phyloP scores from a whole-genome alignment of 1,140 invertebrate genomes.

The Heterodera schachtii region DNA sequence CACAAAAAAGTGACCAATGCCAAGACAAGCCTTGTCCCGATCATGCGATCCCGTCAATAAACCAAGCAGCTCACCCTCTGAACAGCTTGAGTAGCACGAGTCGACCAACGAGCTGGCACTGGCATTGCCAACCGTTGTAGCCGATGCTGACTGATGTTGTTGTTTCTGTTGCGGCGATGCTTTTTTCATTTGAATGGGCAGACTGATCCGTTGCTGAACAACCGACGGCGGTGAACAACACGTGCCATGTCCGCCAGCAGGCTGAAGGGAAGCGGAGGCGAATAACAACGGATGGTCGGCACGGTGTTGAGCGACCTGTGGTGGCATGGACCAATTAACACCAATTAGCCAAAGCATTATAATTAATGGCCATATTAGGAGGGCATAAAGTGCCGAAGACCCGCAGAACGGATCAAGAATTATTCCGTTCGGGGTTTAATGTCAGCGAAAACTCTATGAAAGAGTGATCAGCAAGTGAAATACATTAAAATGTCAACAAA shows the following conservation, averaged over 20 bases:
- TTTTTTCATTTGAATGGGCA: neutral
- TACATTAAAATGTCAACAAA: no score
- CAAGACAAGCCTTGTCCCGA: no score
- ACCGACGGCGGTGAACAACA: neutral
- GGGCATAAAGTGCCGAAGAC: no score
- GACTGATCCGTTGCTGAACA: neutral
- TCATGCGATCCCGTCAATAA: neutral
- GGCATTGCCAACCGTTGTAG: neutral
- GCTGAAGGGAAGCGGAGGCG: neutral
- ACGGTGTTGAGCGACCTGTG: conserved; percentile 20
- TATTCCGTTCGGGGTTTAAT: no score
- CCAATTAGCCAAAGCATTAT: no score
- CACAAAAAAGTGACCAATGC: neutral
- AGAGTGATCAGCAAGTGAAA: no score
- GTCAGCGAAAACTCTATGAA: no score
- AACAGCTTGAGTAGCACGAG: conserved; percentile 42
- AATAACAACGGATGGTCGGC: conserved; percentile 38
- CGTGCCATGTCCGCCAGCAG: neutral
- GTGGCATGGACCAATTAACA: no score
- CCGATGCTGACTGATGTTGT: conserved; percentile 16
- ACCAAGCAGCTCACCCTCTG: neutral
- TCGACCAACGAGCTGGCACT: conserved; percentile 23
- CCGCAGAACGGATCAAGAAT: no score
- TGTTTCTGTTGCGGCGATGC: no score
- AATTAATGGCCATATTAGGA: no score